Evolutionary conservation across 1,140 invertebrate genomes (phyloP), one percentile per base, ranked within the genome.

Genomic region (Chymomyza costata): DNA sequence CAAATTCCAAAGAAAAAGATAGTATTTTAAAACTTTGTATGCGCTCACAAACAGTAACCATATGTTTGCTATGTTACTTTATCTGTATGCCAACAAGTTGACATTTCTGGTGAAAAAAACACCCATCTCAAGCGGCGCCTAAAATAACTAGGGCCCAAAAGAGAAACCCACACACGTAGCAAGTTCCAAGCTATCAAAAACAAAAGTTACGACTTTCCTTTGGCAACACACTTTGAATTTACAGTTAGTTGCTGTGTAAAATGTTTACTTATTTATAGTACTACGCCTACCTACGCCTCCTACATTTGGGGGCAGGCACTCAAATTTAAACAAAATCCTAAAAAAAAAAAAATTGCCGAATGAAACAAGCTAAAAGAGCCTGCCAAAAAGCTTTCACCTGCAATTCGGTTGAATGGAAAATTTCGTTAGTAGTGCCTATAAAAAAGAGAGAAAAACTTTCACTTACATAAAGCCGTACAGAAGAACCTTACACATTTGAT

Each of bases 321-420:
- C 51, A 63, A 64, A 64, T 50, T 64, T 49, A 56, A 64, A 50
- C 44, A n/a, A n/a, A n/a, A n/a, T 17, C 37, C 50, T 39, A 34
- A 21, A 43, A 37, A 44, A 61, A 61, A 52, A 34, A 41, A 7
- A 37, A 59, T 35, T 59, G 25, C 37, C 34, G 14, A 25, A 16
- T 61, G 53, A 43, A 47, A 19, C 19, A 25, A 25, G 8, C 21
- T 25, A 25, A 25, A 25, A 25, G n/a, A n/a, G 8, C 21, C 21
- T 25, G 3, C 3, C 32, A 13, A 64, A 63, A 64, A 64, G 60
- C 60, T 65, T 65, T 65, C 52, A 65, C 60, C 60, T 56, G 60
- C 62, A 65, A 57, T 65, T 64, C 57, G 37, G 51, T 43, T 41
- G 18, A 30, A 10, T 64, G 52, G 46, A 64, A 65, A 65, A 65